Evolutionary conservation across 2,113 vertebrate genomes (phyloP).

Genomic region (Grallaria varia): DNA sequence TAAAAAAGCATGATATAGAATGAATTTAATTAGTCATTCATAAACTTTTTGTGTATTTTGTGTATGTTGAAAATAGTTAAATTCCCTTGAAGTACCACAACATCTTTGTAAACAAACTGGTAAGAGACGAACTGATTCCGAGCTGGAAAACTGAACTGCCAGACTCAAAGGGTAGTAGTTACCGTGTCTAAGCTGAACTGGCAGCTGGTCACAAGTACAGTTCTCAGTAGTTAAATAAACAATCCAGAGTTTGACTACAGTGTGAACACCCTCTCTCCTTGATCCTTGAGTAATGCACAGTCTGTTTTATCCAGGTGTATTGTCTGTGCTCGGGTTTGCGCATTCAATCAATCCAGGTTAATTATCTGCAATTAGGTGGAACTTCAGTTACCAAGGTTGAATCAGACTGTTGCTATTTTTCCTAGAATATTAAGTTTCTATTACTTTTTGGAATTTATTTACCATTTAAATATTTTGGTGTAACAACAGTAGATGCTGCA

Average conservation of each 20-base stretch:
- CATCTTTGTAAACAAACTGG: background rate
- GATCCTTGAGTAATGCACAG: background rate
- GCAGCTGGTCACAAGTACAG: background rate
- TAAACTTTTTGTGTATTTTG: background rate
- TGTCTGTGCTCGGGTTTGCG: background rate
- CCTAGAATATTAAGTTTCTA: background rate
- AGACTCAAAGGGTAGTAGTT: background rate
- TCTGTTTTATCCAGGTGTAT: background rate
- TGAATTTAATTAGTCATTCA: background rate
- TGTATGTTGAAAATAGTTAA: background rate
- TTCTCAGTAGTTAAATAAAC: background rate
- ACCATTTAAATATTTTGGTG: background rate
- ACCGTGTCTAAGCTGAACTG: background rate
- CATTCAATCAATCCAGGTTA: background rate
- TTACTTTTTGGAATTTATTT: background rate
- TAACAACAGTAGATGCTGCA: background rate
- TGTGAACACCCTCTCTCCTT: background rate
- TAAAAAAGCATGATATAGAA: background rate
- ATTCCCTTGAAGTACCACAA: background rate
- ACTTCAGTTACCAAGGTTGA: background rate
- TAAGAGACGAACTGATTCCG: background rate
- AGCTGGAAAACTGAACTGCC: background rate
- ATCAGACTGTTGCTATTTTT: background rate
- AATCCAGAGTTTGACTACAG: no score
- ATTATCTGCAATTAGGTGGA: background rate